These are phyloP conservation scores for Mythimna lalbum DNA, from an alignment of 2,888 invertebrate genomes.

Conservation along the genomic window DNA sequence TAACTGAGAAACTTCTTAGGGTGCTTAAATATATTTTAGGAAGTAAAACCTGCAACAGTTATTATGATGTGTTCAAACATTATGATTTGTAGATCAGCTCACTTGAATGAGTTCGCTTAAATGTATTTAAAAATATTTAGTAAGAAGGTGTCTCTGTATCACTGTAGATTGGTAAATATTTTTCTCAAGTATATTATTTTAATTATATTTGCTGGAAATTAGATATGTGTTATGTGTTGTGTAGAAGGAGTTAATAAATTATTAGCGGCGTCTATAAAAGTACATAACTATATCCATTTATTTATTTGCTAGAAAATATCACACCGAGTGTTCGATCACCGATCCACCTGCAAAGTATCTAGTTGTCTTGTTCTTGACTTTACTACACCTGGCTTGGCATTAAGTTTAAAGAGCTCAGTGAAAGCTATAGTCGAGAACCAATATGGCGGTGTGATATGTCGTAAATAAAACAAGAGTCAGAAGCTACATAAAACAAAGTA, in stretches of 20 bases:
- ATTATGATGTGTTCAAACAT: not conserved
- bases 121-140: conserved; percentile 1
- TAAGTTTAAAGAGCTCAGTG: too few relatives aligned
- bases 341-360: too few relatives aligned
- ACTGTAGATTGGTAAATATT: conserved; percentile 6
- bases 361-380: too few relatives aligned
- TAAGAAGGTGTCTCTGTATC: not conserved
- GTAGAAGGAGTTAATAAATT: too few relatives aligned
- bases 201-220: conserved; percentile 2
- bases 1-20: not conserved
- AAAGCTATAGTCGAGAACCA: too few relatives aligned
- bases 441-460: not conserved
- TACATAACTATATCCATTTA: too few relatives aligned
- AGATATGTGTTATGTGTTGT: too few relatives aligned
- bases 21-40: not conserved
- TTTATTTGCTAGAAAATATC: too few relatives aligned
- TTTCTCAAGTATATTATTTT: not conserved
- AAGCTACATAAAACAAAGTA: not conserved
- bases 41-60: not conserved
- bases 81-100: not conserved
- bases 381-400: too few relatives aligned
- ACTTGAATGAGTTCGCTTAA: not conserved
- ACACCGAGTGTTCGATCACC: too few relatives aligned
- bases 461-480: not conserved
- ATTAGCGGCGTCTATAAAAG: too few relatives aligned